Conservation (phyloP, 2,797 vertebrate species). For the Enteromius mattozi region DNA sequence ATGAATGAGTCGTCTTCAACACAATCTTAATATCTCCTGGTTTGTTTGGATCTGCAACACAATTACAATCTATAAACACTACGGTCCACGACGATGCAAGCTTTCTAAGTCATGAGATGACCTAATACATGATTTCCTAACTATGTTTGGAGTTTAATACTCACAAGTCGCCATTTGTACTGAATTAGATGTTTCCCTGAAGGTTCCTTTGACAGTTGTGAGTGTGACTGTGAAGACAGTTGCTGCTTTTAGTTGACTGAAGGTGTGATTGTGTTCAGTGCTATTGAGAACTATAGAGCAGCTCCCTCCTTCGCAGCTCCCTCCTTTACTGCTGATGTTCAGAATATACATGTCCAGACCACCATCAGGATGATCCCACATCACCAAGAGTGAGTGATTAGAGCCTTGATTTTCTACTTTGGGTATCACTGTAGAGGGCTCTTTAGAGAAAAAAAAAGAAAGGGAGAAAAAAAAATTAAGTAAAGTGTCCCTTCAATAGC, state of each 20-base stretch:
- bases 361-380: conserved; percentile 34
- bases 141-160: conserved; percentile 55
- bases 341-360: conserved; percentile 42
- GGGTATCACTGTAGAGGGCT: conserved; percentile 24
- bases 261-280: conserved; percentile 20
- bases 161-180: conserved; percentile 74
- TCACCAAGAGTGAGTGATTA: conserved; percentile 53
- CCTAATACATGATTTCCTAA: neutral
- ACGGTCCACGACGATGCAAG: neutral
- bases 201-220: conserved; percentile 63
- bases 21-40: conserved; percentile 65
- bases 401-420: conserved; percentile 40
- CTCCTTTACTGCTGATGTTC: conserved; percentile 48
- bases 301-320: neutral
- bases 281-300: neutral
- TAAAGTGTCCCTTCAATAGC: neutral
- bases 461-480: neutral
- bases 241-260: conserved; percentile 67
- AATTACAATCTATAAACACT: neutral
- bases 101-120: neutral
- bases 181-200: conserved; percentile 57
- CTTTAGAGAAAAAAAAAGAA: conserved; percentile 20
- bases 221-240: conserved; percentile 62
- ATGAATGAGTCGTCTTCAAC: conserved; percentile 58
- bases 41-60: conserved; percentile 72